Base-by-base conservation (phyloP, 2,113 vertebrate genomes). In the Brachyistius frenatus region DNA sequence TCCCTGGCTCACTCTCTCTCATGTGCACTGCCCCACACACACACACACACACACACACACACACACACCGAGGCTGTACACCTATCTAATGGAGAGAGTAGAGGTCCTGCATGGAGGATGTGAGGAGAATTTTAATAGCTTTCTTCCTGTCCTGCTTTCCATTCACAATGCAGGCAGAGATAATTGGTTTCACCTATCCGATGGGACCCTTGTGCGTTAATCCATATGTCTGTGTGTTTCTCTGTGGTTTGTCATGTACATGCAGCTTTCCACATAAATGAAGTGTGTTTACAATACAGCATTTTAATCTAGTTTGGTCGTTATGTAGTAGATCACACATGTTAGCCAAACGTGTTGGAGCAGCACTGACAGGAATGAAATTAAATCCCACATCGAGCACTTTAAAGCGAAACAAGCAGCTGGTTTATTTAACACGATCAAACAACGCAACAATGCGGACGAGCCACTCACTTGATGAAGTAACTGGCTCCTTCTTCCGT, bases 401-500 rank as follows among this genome's bases (percentile, higher is more conserved):
- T 62, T 54, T 30, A 3, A 64, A 7, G 52, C 30, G 23, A 23
- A 23, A 23, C 23, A 23, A 23, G 23, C 23, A 23, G 23, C 23
- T 23, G 23, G 23, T 23, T 23, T 23, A 23, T 23, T 23, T 23
- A 23, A 23, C 72, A 35, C 73, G 46, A 76, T 50, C 46, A 70
- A 23, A 78, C 54, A 53, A 41, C 16, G 76, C 66, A 78, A 81
- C 73, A 74, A 76, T 9, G 60, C 58, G 52, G 65, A 15, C 10
- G 5, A 35, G 63, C 2, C 83, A 96, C 98, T 98, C 93, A 99
- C 98, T 99, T 96, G 89, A 99, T 99, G 94, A 99, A 99, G 95
- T 96, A 99, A 91, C 98, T 99, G 92, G 97, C 98, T 85, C 98
- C 98, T 86, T 99, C 98, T 86, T 97, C 96, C 37, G 96, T 97